Evolutionary conservation across 2,888 invertebrate genomes (phyloP).

Genomic region (Azorinus chamasolen): DNA sequence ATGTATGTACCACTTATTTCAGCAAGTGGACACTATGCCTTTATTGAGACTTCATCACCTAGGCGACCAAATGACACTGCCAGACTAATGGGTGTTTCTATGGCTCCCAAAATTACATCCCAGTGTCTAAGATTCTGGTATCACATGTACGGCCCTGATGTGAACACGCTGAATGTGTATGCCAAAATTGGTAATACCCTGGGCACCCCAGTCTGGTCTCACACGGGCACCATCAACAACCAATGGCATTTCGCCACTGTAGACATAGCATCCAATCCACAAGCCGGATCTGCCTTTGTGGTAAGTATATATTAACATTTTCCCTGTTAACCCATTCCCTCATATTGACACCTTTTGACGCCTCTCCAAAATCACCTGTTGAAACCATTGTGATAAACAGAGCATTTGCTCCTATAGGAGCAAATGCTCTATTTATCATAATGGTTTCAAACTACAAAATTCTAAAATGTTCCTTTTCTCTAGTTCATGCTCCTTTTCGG

Average conservation of each 20-base stretch:
- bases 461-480: too few species aligned
- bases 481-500: too few species aligned
- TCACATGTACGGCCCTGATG: conserved; percentile 82
- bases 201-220: conserved; percentile 73
- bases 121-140: conserved; percentile 82
- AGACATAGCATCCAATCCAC: conserved; percentile 34
- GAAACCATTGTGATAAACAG: too few species aligned
- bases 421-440: too few species aligned
- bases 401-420: too few species aligned
- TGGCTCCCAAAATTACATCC: conserved; percentile 60
- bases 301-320: too few species aligned
- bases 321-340: too few species aligned
- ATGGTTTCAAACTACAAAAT: too few species aligned
- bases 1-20: too few species aligned
- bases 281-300: conserved; percentile 23
- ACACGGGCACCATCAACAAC: conserved; percentile 75
- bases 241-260: conserved; percentile 76
- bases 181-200: conserved; percentile 53
- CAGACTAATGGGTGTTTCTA: conserved; percentile 67
- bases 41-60: conserved; percentile 78
- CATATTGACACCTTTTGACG: too few species aligned
- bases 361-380: too few species aligned
- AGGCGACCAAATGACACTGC: conserved; percentile 77
- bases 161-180: conserved; percentile 80
- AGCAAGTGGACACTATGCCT: conserved; percentile 85